phyloP scores from a whole-genome alignment of 1,140 invertebrate species.

The Camponotus pennsylvanicus region DNA sequence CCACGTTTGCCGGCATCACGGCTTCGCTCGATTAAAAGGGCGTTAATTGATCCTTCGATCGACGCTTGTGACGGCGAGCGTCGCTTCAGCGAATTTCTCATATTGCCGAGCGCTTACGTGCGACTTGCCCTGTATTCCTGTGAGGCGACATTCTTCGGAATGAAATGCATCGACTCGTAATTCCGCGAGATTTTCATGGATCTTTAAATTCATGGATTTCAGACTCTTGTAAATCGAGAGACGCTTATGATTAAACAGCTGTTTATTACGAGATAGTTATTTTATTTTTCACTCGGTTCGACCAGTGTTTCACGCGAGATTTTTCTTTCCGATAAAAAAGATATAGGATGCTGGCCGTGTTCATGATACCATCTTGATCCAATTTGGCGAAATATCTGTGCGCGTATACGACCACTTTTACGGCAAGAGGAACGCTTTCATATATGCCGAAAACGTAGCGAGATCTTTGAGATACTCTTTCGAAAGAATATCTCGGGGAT shows the following conservation, averaged over 20 bases:
- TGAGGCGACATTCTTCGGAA: background rate
- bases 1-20: slow-evolving; percentile 50
- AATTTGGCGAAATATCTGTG: slow-evolving; percentile 31
- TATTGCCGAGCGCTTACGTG: slow-evolving; percentile 47
- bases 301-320: background rate
- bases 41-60: slow-evolving; percentile 61
- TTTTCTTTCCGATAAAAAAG: background rate
- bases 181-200: slow-evolving; percentile 16
- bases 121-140: slow-evolving; percentile 9
- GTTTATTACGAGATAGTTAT: background rate
- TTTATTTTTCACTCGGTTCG: background rate
- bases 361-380: slow-evolving; percentile 1
- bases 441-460: slow-evolving; percentile 29
- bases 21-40: slow-evolving; percentile 59
- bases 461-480: slow-evolving; percentile 41
- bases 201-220: no score
- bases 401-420: background rate
- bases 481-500: slow-evolving; percentile 46
- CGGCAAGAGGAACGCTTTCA: slow-evolving; percentile 2
- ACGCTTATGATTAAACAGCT: background rate
- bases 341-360: background rate
- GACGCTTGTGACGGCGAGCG: slow-evolving; percentile 49
- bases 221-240: no score
- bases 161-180: slow-evolving; percentile 6
- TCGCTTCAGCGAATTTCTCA: slow-evolving; percentile 47